Conservation (phyloP, 2,113 vertebrate species). For the Chlamydotis undulata region DNA sequence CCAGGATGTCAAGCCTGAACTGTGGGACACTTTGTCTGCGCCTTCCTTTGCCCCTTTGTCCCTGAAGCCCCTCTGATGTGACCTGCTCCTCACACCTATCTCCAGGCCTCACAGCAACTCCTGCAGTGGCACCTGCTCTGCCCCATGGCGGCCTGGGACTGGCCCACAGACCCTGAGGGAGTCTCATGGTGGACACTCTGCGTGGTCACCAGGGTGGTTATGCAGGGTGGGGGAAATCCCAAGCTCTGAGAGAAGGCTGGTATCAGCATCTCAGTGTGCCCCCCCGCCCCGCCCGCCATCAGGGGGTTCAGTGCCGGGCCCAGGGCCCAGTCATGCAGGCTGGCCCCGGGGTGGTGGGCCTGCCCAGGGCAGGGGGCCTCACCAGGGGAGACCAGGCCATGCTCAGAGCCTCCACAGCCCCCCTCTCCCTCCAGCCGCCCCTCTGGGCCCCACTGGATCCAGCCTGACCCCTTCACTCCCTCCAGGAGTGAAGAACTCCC, state of each 20-base stretch:
- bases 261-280: background rate
- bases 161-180: background rate
- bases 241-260: background rate
- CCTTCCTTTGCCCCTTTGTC: background rate
- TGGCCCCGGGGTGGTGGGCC: background rate
- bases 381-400: background rate
- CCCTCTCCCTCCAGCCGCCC: rapidly evolving
- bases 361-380: background rate
- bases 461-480: background rate
- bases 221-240: background rate
- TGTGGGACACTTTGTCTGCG: background rate
- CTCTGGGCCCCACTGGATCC: background rate
- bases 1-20: background rate
- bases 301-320: too few relatives aligned
- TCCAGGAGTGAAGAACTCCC: background rate
- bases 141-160: background rate
- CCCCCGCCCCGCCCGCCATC: rapidly evolving
- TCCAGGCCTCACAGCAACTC: background rate
- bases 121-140: background rate
- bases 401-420: rapidly evolving
- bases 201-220: background rate
- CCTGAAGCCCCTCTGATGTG: background rate
- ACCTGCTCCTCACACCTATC: background rate
- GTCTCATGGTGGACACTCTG: background rate
- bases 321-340: too few relatives aligned